These are phyloP conservation scores for Lasioglossum vierecki DNA, from an alignment of 2,888 invertebrate species.

Conservation along the genomic window DNA sequence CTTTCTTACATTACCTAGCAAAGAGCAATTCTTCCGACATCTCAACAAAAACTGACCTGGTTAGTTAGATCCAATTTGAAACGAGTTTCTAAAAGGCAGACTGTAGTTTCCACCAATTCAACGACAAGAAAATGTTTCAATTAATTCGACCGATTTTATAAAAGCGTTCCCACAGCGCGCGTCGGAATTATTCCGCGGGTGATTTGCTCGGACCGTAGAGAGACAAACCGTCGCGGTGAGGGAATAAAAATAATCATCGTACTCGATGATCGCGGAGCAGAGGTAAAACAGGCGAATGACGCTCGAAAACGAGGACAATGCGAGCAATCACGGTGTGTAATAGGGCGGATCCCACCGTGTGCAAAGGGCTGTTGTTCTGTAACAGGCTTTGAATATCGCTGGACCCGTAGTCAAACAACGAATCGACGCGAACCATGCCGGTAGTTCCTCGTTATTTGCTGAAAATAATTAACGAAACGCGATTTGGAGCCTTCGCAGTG, in stretches of 20 bases:
- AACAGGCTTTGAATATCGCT: not conserved
- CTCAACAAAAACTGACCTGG: too few species aligned
- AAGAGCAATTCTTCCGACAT: too few species aligned
- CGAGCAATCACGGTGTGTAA: not conserved
- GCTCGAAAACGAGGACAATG: not conserved
- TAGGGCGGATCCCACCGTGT: not conserved
- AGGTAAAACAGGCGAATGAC: not conserved
- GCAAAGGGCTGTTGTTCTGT: not conserved
- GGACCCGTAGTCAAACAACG: not conserved
- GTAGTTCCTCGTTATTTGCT: not conserved
- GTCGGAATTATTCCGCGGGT: too few species aligned
- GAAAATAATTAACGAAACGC: conserved; percentile 33
- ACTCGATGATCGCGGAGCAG: not conserved
- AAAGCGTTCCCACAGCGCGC: too few species aligned
- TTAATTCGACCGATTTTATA: too few species aligned
- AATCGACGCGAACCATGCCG: not conserved
- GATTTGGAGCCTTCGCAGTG: not conserved
- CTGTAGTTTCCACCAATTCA: too few species aligned
- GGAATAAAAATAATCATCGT: not conserved
- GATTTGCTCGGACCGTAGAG: not conserved
- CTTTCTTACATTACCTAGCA: too few species aligned
- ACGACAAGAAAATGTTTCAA: too few species aligned
- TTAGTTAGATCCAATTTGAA: too few species aligned
- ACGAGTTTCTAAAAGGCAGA: too few species aligned
- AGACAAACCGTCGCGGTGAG: not conserved